These are phyloP conservation scores for Chrysopa pallens DNA, from an alignment of 1,140 invertebrate species.

Conservation along the genomic window DNA sequence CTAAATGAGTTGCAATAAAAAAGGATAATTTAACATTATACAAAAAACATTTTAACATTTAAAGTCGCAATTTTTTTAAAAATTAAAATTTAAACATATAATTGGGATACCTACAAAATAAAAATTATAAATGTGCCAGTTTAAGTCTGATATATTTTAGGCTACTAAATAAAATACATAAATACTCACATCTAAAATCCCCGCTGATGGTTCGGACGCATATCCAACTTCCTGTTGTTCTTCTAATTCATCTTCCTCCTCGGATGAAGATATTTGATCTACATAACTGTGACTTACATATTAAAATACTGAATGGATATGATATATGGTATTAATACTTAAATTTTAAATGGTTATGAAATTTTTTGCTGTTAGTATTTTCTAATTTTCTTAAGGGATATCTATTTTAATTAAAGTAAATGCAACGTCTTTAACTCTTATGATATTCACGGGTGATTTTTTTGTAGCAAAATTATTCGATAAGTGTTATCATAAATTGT, in stretches of 20 bases:
- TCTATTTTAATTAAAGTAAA: too few species aligned
- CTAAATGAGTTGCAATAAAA: too few species aligned
- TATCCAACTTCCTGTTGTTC: slow-evolving; percentile 66
- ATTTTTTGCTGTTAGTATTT: not conserved
- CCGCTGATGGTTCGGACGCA: slow-evolving; percentile 58
- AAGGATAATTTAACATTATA: too few species aligned
- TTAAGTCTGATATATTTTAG: slow-evolving; percentile 15
- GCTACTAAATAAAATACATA: slow-evolving; percentile 3
- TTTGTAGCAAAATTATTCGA: too few species aligned
- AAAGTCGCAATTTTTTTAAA: too few species aligned
- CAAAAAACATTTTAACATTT: too few species aligned
- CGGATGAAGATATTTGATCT: slow-evolving; percentile 21
- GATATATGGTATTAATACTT: not conserved
- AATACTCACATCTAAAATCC: slow-evolving; percentile 28
- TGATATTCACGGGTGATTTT: too few species aligned
- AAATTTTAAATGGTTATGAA: not conserved
- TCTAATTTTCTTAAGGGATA: not conserved
- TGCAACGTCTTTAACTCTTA: too few species aligned
- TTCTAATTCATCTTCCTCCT: slow-evolving; percentile 36
- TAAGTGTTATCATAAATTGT: too few species aligned
- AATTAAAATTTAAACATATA: too few species aligned
- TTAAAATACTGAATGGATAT: not conserved
- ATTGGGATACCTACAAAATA: too few species aligned
- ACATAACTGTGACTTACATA: slow-evolving; percentile 7
- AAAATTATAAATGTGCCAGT: slow-evolving; percentile 14